Base-by-base conservation (phyloP, 2,113 vertebrate species). In the Puntigrus tetrazona region DNA sequence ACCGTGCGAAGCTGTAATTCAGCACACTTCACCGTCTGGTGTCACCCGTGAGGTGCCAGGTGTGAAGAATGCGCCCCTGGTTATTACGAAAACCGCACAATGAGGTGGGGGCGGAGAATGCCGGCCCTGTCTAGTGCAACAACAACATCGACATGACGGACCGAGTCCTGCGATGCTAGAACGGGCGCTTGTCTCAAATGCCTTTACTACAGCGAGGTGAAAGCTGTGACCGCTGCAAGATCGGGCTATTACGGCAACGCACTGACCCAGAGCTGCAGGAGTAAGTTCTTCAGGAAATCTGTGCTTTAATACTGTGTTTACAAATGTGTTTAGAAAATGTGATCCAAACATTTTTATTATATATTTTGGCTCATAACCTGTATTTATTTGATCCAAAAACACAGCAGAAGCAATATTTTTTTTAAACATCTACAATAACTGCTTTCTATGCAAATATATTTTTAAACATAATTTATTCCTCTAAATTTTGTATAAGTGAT, bases 31-130 rank as follows among this genome's bases (percentile, higher is more conserved):
- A n/a, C 10, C 14, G 2, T 59, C 1, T 50, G 0, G 3, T 78
- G 38, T 67, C 29, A 41, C 41, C 41, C 8, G 11, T 14, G 11
- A 99, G 98, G 98, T 84, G 90, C 94, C 88, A 95, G 96, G 88
- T 99, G 98, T 89, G 96, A 97, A 0, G 92, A 95, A 87, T 99
- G 98, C 73, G 95, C 96, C 14, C 90, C 98, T 6, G 97, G 97
- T 87, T 97, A 96, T 93, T 96, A 96, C 78, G 98, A 98, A 85
- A 97, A 96, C 82, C 97, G n/a, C 97, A 0, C 88, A n/a, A 90
- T 0, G 94, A 95, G n/a, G 83, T 79, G n/a, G n/a, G 0, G 96
- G 95, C 0, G 96, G 98, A 0, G 87, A 83, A 7, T 99, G 98
- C 86, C 94, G 93, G 80, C 94, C 93, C 0, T 99, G 98, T 90